Percentiles rank a stretch among this genome's conserved stretches.
Evolutionary conservation across 2,888 invertebrate species (phyloP).

Genomic region (Halocaridina rubra): DNA sequence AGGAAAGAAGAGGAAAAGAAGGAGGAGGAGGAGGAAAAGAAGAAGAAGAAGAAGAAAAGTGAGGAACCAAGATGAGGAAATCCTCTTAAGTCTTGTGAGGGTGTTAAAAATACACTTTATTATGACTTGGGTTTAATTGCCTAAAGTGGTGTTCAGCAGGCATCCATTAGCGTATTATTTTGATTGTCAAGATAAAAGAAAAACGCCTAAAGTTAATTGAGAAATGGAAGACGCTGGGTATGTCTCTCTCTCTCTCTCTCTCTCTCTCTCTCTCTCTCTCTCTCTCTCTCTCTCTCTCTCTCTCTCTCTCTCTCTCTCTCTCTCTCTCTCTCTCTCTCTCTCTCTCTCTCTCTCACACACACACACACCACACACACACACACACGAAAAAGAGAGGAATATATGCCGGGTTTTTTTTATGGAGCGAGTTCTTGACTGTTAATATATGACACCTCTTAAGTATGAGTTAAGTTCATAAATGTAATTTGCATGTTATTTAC

Average conservation of each 20-base stretch:
- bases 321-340: too few relatives aligned
- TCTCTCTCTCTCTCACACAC: too few relatives aligned
- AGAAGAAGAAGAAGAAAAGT: background rate
- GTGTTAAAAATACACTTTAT: background rate
- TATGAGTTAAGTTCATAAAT: too few relatives aligned
- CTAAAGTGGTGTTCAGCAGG: background rate
- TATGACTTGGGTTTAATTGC: background rate
- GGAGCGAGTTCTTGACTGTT: too few relatives aligned
- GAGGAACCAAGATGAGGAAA: background rate
- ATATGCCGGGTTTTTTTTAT: too few relatives aligned
- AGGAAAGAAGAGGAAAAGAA: background rate
- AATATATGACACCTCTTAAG: too few relatives aligned
- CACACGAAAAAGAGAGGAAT: too few relatives aligned
- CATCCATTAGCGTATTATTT: background rate
- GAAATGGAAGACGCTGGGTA: background rate
- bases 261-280: background rate
- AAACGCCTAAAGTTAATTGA: background rate
- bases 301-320: slow-evolving; percentile 6
- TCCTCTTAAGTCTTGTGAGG: background rate
- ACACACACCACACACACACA: too few relatives aligned
- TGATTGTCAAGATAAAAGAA: background rate
- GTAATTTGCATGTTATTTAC: too few relatives aligned
- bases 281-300: background rate
- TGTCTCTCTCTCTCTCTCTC: background rate
- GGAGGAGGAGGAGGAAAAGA: background rate